Conservation (phyloP, 1,140 invertebrate species). For the Neomicropteryx cornuta region DNA sequence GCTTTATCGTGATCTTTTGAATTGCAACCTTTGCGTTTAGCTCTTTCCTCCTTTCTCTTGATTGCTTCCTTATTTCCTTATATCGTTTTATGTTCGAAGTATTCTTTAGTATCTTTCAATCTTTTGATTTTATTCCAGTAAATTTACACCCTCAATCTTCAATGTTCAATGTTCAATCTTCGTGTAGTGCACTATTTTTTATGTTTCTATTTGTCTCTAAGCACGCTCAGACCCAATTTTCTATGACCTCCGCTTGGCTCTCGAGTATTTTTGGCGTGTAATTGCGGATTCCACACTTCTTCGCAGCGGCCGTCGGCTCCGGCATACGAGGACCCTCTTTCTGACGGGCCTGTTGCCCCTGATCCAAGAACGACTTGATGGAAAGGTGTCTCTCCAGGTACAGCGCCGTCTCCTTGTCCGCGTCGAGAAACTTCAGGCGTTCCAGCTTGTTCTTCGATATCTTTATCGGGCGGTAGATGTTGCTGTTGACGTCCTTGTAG, state of each 20-base stretch:
- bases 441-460: conserved; percentile 37
- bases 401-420: conserved; percentile 23
- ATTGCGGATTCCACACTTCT: conserved; percentile 47
- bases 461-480: conserved; percentile 39
- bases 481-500: conserved; percentile 37
- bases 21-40: no score
- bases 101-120: no score
- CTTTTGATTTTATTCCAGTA: no score
- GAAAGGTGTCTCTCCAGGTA: conserved; percentile 47
- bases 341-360: conserved; percentile 36
- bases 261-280: conserved; percentile 52
- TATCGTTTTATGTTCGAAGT: no score
- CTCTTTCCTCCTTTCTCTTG: no score
- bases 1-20: no score
- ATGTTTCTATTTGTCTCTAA: no score
- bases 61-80: no score
- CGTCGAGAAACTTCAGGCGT: conserved; percentile 29
- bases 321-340: conserved; percentile 15
- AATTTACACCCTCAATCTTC: no score
- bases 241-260: conserved; percentile 29
- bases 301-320: conserved; percentile 26
- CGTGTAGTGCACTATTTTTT: no score
- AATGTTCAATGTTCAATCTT: no score
- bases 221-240: conserved; percentile 27
- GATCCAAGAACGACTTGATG: conserved; percentile 47